These are phyloP conservation scores for Poecilia wingei DNA, from an alignment of 2,797 vertebrate genomes.

Conservation along the genomic window DNA sequence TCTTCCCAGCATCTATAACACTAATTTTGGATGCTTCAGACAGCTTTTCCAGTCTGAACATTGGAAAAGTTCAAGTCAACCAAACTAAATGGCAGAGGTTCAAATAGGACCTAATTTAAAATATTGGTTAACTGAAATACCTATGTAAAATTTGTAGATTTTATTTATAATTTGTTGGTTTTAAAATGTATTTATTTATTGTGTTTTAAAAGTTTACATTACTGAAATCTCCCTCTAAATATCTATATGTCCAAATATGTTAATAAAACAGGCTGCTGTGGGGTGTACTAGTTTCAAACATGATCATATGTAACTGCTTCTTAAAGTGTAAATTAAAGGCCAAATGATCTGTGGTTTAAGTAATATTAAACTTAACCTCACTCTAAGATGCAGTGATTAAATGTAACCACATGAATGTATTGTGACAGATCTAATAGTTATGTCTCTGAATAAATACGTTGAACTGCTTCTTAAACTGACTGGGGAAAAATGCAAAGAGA, in stretches of 20 bases:
- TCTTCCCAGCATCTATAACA: not conserved
- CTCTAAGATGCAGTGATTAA: constrained; percentile 7
- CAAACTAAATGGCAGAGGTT: too few relatives aligned
- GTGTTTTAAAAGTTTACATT: not conserved
- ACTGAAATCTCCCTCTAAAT: not conserved
- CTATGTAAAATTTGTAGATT: not conserved
- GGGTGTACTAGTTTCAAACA: not conserved
- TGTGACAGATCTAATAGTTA: constrained; percentile 2
- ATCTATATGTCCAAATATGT: not conserved
- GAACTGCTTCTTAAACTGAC: not conserved
- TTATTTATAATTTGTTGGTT: not conserved
- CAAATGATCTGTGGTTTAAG: not conserved
- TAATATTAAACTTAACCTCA: not conserved
- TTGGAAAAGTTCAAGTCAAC: not conserved
- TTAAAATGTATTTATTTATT: not conserved
- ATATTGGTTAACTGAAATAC: not conserved
- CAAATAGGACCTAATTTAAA: not conserved
- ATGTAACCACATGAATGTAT: constrained; percentile 22
- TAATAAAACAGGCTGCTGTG: not conserved
- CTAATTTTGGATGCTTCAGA: not conserved
- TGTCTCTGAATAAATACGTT: not conserved
- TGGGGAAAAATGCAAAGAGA: not conserved
- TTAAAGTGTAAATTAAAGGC: not conserved
- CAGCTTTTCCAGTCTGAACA: not conserved
- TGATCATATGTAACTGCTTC: not conserved